These are phyloP conservation scores for Puntigrus tetrazona DNA, from an alignment of 2,113 vertebrate species.

Conservation along the genomic window DNA sequence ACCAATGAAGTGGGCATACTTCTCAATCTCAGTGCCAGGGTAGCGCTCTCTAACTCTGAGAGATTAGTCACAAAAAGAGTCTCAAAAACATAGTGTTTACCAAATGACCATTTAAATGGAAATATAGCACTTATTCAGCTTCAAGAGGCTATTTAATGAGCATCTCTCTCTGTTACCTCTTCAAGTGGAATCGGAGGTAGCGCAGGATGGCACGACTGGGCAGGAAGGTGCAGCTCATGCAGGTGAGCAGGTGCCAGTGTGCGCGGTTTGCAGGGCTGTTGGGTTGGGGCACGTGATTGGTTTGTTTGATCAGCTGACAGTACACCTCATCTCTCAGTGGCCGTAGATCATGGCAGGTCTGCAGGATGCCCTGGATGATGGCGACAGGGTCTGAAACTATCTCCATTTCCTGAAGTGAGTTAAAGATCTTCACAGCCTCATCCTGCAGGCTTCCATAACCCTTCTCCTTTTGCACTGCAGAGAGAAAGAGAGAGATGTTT, in stretches of 20 bases:
- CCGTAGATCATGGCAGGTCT: slow-evolving; percentile 91
- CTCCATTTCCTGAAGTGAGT: slow-evolving; percentile 93
- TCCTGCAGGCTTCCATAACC: slow-evolving; percentile 91
- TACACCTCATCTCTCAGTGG: slow-evolving; percentile 90
- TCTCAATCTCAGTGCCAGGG: slow-evolving; percentile 84
- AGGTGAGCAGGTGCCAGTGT: slow-evolving; percentile 90
- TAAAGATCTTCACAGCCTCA: slow-evolving; percentile 91
- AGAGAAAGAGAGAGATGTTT: background rate
- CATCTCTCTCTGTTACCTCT: slow-evolving; percentile 73
- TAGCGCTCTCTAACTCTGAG: slow-evolving; percentile 84
- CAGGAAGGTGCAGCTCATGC: slow-evolving; percentile 91
- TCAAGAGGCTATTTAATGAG: background rate
- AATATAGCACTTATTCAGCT: background rate
- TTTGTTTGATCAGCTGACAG: slow-evolving; percentile 93
- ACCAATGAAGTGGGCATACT: slow-evolving; percentile 82
- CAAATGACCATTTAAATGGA: background rate
- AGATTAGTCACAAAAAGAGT: slow-evolving; percentile 4
- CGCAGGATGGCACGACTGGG: slow-evolving; percentile 87
- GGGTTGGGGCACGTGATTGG: slow-evolving; percentile 90
- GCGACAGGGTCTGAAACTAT: slow-evolving; percentile 87
- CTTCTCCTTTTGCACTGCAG: slow-evolving; percentile 84
- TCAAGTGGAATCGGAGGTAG: slow-evolving; percentile 90
- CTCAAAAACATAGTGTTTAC: background rate
- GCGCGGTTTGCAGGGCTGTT: slow-evolving; percentile 85
- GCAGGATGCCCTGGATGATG: slow-evolving; percentile 91